Percentiles rank a stretch among this genome's conserved stretches.
Conservation (phyloP, 2,888 invertebrate genomes). For the Stenodera caucasica region DNA sequence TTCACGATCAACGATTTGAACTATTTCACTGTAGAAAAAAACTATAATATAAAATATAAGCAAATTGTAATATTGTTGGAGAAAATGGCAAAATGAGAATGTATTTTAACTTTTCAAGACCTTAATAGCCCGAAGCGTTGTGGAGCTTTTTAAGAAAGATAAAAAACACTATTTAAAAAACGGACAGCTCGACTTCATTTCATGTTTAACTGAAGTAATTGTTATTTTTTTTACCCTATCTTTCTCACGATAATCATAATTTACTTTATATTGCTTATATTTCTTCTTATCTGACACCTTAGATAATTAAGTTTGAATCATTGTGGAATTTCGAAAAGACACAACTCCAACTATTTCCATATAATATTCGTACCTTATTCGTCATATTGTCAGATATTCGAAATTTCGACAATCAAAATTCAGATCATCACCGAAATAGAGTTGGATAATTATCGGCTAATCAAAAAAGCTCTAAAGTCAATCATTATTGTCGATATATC, state of each 20-base stretch:
- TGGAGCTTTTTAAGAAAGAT: slow-evolving; percentile 26
- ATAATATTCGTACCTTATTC: too few species aligned
- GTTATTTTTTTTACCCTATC: slow-evolving; percentile 24
- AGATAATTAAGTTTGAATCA: slow-evolving; percentile 4
- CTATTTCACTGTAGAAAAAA: too few species aligned
- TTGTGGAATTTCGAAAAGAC: background rate
- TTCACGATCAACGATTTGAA: too few species aligned
- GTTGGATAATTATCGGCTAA: too few species aligned
- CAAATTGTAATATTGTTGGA: slow-evolving; percentile 12
- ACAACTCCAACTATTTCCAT: too few species aligned
- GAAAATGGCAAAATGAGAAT: slow-evolving; percentile 30
- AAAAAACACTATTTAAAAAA: slow-evolving; percentile 30
- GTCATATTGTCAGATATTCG: too few species aligned
- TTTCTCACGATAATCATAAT: slow-evolving; percentile 22
- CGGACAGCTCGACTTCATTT: slow-evolving; percentile 30
- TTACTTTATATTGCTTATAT: slow-evolving; percentile 20
- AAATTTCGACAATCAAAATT: too few species aligned
- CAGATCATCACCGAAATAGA: too few species aligned
- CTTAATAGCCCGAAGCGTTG: slow-evolving; percentile 32
- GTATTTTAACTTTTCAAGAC: slow-evolving; percentile 32
- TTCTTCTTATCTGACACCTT: slow-evolving; percentile 4
- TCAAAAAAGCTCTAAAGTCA: too few species aligned
- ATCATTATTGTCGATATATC: too few species aligned
- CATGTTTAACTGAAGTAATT: slow-evolving; percentile 27
- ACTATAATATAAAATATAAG: slow-evolving; percentile 20